A percentile compares a stretch with the other conserved stretches of the same genome.
These are phyloP conservation scores for Acrocephalus kingi DNA, from an alignment of 2,113 vertebrate genomes.

Conservation along the genomic window DNA sequence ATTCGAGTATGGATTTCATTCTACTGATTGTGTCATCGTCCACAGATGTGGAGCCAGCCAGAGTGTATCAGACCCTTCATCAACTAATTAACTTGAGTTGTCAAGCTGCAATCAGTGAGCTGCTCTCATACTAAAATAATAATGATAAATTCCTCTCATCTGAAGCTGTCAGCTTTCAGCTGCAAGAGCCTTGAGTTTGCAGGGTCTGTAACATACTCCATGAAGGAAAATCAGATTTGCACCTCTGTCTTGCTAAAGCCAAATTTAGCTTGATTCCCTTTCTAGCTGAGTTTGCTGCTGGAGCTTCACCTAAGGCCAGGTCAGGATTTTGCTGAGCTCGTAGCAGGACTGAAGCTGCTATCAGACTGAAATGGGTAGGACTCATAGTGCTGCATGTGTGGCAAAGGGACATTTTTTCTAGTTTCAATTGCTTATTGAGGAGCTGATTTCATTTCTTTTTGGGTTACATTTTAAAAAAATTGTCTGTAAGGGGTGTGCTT, in stretches of 20 bases:
- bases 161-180: slow-evolving; percentile 33
- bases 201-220: background rate
- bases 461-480: background rate
- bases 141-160: slow-evolving; percentile 42
- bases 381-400: too few species aligned
- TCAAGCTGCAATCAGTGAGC: slow-evolving; percentile 49
- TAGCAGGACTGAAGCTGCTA: background rate
- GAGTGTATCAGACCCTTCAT: slow-evolving; percentile 41
- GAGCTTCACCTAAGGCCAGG: background rate
- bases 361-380: too few species aligned
- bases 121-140: slow-evolving; percentile 35
- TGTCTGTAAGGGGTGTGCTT: background rate
- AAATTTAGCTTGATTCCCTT: background rate
- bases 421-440: background rate
- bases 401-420: background rate
- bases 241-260: background rate
- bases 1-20: slow-evolving; percentile 27
- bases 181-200: background rate
- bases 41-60: slow-evolving; percentile 21
- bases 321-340: background rate
- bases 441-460: background rate
- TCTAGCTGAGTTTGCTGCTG: background rate
- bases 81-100: slow-evolving; percentile 52
- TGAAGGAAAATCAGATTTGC: background rate
- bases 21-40: background rate